phyloP scores from a whole-genome alignment of 92 coral and sea anemone genomes.

The Phenganax stokvisi region DNA sequence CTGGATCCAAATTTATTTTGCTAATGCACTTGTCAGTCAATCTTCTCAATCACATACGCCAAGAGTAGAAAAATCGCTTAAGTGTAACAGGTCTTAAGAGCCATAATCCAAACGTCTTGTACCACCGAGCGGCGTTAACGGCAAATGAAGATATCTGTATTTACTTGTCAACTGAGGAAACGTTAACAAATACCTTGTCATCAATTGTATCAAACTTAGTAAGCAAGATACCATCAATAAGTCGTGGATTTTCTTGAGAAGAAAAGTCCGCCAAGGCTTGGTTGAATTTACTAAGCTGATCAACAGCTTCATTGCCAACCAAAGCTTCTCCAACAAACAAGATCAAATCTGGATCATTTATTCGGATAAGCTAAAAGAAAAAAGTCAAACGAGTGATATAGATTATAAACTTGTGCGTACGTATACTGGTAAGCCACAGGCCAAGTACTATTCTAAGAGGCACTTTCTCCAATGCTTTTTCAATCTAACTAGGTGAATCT shows the following conservation, averaged over 20 bases:
- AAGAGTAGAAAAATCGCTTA: too few species aligned
- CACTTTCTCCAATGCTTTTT: not conserved
- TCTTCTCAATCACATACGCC: too few species aligned
- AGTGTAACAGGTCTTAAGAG: too few species aligned
- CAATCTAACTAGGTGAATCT: not conserved
- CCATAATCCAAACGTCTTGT: too few species aligned
- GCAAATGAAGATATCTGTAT: not conserved
- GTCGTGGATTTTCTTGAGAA: conserved; percentile 81
- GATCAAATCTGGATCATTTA: conserved; percentile 85
- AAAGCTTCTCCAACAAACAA: conserved; percentile 97
- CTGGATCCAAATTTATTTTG: too few species aligned
- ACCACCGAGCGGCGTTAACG: too few species aligned
- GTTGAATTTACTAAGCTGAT: conserved; percentile 87
- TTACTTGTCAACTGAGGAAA: not conserved
- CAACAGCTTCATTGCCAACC: conserved; percentile 98
- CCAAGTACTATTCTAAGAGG: not conserved
- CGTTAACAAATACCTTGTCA: conserved; percentile 66
- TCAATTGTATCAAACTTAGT: conserved; percentile 98
- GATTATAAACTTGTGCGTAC: not conserved
- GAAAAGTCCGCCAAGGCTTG: conserved; percentile 96
- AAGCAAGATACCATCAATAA: conserved; percentile 87
- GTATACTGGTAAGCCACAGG: not conserved
- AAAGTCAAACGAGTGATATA: not conserved
- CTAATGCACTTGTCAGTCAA: too few species aligned
- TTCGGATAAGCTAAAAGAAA: conserved; percentile 73